Percentiles rank a stretch among this genome's conserved stretches.
These are phyloP conservation scores for Vidua chalybeata DNA, from an alignment of 2,113 vertebrate genomes.

Conservation along the genomic window DNA sequence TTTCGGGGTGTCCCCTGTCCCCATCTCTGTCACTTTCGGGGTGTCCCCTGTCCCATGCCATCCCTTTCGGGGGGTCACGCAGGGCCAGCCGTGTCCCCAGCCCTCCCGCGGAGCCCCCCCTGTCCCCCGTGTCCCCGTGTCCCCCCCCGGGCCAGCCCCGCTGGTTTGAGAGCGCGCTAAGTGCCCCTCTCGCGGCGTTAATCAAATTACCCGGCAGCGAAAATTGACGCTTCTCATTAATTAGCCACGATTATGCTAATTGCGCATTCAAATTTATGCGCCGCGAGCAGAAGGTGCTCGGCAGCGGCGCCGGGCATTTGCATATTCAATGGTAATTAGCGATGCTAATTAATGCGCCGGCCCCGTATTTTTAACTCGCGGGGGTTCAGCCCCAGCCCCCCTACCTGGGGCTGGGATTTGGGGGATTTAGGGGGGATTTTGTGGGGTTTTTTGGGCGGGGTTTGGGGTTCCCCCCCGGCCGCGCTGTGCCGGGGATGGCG, in stretches of 20 bases:
- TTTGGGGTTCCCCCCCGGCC: not conserved
- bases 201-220: not conserved
- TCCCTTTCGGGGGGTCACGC: not conserved
- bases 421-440: not conserved
- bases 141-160: not conserved
- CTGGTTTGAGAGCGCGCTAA: not conserved
- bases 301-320: constrained; percentile 94
- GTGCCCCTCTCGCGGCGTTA: not conserved
- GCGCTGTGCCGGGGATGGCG: not conserved
- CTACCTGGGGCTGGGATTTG: not conserved
- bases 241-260: constrained; percentile 88
- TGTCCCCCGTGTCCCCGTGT: not conserved
- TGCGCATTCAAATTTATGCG: constrained; percentile 97
- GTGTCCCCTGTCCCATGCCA: too few species aligned
- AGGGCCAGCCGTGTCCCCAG: not conserved
- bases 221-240: not conserved
- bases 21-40: too few species aligned
- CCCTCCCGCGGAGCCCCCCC: too few species aligned
- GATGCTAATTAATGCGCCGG: constrained; percentile 95
- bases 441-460: not conserved
- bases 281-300: constrained; percentile 95
- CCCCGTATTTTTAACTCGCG: constrained; percentile 92
- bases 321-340: constrained; percentile 97
- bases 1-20: too few species aligned
- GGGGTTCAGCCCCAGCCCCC: constrained; percentile 41